Percentiles rank a stretch among this genome's conserved stretches.
phyloP scores from a whole-genome alignment of 2,797 vertebrate species.

The Pangasius macronema region DNA sequence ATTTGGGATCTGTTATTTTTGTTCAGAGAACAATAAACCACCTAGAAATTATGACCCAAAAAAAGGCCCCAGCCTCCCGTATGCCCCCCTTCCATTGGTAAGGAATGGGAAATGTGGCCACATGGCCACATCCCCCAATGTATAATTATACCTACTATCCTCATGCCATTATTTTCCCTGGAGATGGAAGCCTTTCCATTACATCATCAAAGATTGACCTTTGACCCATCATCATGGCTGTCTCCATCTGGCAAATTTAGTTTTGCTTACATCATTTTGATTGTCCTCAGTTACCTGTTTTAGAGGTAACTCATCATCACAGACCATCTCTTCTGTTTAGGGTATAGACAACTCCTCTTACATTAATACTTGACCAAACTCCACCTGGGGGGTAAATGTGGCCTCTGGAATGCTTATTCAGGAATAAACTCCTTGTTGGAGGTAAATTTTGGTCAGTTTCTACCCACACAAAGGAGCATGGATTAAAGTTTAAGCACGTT shows the following conservation, averaged over 20 bases:
- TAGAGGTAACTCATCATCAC: slow-evolving; percentile 22
- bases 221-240: slow-evolving; percentile 41
- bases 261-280: slow-evolving; percentile 10
- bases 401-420: slow-evolving; percentile 41
- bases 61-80: slow-evolving; percentile 32
- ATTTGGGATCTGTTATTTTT: slow-evolving; percentile 55
- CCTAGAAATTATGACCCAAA: slow-evolving; percentile 40
- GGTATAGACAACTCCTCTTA: neutral
- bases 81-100: slow-evolving; percentile 26
- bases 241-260: slow-evolving; percentile 22
- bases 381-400: slow-evolving; percentile 21
- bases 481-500: slow-evolving; percentile 61
- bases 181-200: slow-evolving; percentile 58
- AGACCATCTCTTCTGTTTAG: neutral
- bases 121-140: slow-evolving; percentile 41
- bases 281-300: slow-evolving; percentile 4
- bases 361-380: slow-evolving; percentile 31
- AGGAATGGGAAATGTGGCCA: slow-evolving; percentile 44
- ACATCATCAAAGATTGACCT: slow-evolving; percentile 53
- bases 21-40: slow-evolving; percentile 55
- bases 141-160: slow-evolving; percentile 52
- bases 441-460: slow-evolving; percentile 49
- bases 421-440: slow-evolving; percentile 46
- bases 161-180: slow-evolving; percentile 51
- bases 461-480: slow-evolving; percentile 46